Conservation (phyloP, 2,888 invertebrate species). For the Calameuta filiformis region DNA sequence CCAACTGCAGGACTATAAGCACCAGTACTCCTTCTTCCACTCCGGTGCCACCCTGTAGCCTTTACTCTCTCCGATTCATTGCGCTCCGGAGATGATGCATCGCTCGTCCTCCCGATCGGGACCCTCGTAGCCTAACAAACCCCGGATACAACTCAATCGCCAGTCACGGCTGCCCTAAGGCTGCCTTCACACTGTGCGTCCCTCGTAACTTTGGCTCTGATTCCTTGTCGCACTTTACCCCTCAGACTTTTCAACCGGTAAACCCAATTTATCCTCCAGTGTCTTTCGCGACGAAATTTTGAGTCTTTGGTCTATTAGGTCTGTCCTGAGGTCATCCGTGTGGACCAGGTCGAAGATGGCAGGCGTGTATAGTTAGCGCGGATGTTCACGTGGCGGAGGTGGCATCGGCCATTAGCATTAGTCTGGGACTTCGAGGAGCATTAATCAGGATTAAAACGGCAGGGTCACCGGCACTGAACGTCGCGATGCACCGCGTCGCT, state of each 20-base stretch:
- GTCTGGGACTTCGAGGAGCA: slow-evolving; percentile 56
- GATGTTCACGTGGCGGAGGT: not conserved
- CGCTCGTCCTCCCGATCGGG: slow-evolving; percentile 1
- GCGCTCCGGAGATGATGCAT: slow-evolving; percentile 6
- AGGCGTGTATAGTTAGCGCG: not conserved
- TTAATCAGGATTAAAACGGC: slow-evolving; percentile 63
- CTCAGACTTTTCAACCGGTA: too few species aligned
- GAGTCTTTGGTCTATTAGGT: too few species aligned
- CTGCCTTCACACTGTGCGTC: slow-evolving; percentile 28
- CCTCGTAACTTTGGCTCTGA: not conserved
- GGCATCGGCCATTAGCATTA: slow-evolving; percentile 51
- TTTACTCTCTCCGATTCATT: not conserved
- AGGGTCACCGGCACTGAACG: slow-evolving; percentile 43
- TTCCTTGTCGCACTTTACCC: too few species aligned
- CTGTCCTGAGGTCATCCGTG: too few species aligned
- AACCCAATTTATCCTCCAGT: too few species aligned
- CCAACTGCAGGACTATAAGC: too few species aligned
- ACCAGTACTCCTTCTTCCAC: too few species aligned
- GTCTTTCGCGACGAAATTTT: too few species aligned
- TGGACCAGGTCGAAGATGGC: too few species aligned
- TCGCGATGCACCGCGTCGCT: slow-evolving; percentile 31
- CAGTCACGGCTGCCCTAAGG: slow-evolving; percentile 44
- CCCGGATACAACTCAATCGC: slow-evolving; percentile 45
- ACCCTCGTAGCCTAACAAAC: slow-evolving; percentile 4
- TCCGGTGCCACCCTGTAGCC: too few species aligned